phyloP scores from a whole-genome alignment of 35 echinoderm and acorn worm species.

The Chiridota heheva region DNA sequence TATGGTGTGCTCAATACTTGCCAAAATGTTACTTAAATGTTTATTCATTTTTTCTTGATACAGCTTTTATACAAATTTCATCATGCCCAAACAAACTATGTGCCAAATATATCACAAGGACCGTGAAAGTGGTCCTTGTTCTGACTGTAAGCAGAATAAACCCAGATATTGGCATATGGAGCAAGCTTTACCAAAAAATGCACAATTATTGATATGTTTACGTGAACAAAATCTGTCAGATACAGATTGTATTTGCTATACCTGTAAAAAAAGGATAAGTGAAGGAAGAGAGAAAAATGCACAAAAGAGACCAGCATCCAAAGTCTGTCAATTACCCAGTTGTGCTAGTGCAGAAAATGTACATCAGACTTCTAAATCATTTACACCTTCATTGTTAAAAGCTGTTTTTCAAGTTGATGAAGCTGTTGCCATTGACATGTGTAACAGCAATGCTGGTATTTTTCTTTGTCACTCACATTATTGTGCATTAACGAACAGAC shows the following conservation, averaged over 20 bases:
- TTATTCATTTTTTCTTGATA: too few species aligned
- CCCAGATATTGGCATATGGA: too few species aligned
- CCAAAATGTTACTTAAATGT: too few species aligned
- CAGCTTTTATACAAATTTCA: too few species aligned
- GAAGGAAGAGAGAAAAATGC: not conserved
- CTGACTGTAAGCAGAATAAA: too few species aligned
- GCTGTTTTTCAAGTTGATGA: not conserved
- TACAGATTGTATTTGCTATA: not conserved
- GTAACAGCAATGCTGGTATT: not conserved
- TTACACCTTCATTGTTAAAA: not conserved
- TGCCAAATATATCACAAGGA: too few species aligned
- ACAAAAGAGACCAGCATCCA: not conserved
- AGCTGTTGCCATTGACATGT: not conserved
- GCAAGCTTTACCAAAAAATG: too few species aligned
- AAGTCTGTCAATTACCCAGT: not conserved
- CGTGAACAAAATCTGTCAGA: not conserved
- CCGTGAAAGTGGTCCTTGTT: too few species aligned
- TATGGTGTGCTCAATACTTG: too few species aligned
- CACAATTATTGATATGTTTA: not conserved
- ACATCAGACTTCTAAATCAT: not conserved
- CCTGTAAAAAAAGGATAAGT: not conserved
- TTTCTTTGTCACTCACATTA: slow-evolving; percentile 29
- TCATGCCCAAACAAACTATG: too few species aligned
- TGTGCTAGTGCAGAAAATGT: not conserved
- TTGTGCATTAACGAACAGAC: slow-evolving; percentile 7